phyloP scores from a whole-genome alignment of 2,113 vertebrate species.

The Corythoichthys intestinalis region DNA sequence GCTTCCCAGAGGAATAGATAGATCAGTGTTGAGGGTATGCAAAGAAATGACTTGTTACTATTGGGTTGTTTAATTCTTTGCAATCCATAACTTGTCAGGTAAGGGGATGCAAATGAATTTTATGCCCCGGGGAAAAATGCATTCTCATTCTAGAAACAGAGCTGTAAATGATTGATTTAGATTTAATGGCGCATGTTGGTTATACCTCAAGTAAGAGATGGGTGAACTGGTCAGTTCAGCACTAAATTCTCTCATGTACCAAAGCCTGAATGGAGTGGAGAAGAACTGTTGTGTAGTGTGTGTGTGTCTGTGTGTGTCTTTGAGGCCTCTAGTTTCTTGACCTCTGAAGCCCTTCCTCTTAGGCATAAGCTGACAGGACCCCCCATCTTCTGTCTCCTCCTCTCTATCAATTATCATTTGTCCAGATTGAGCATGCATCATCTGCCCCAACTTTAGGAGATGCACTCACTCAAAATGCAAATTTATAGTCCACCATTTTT shows the following conservation, averaged over 20 bases:
- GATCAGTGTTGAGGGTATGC: neutral
- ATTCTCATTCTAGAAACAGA: neutral
- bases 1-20: neutral
- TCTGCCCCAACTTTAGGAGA: slow-evolving; percentile 41
- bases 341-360: slow-evolving; percentile 58
- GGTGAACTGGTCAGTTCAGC: slow-evolving; percentile 57
- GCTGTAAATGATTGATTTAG: slow-evolving; percentile 1
- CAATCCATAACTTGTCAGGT: neutral
- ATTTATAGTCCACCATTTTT: slow-evolving; percentile 39
- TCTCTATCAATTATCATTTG: slow-evolving; percentile 56
- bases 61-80: neutral
- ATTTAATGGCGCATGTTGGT: neutral
- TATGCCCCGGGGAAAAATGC: neutral
- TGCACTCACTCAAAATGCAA: slow-evolving; percentile 56
- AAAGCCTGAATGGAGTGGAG: slow-evolving; percentile 69
- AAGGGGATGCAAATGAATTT: neutral
- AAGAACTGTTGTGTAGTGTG: slow-evolving; percentile 38
- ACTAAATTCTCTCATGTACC: slow-evolving; percentile 71
- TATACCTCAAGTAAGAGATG: neutral
- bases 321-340: slow-evolving; percentile 66
- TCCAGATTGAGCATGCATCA: slow-evolving; percentile 49
- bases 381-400: slow-evolving; percentile 39
- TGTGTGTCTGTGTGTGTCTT: slow-evolving; percentile 12
- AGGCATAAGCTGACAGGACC: slow-evolving; percentile 68
- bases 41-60: neutral